Base-by-base conservation (phyloP, 2,797 vertebrate genomes). In the Sebastes wilsoni region DNA sequence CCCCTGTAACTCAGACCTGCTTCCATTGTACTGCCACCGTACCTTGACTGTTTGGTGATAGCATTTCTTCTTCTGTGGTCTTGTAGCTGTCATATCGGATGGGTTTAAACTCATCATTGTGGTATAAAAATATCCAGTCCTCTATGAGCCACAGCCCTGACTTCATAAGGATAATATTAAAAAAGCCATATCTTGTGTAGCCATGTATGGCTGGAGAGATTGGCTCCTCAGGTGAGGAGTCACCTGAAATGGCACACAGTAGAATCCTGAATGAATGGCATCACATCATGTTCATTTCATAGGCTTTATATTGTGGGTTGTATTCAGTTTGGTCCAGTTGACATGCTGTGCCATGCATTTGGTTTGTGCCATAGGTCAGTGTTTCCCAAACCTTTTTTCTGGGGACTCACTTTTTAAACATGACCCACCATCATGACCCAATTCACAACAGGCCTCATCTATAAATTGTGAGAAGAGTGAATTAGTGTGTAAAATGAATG, bases 181-280 rank as follows among this genome's bases (percentile, higher is more conserved):
- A 64, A 80, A 59, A 76, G 46, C 16, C 7, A 76, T 75, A 38
- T 62, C 4, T 46, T 62, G 56, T 68, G 66, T 27, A 78, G 30
- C 22, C 58, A 56, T 14, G 8, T 23, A 55, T 11, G 42, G 28
- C 49, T n/a, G 73, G 1, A 25, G 32, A 80, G 38, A 69, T 28
- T 64, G 11, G 34, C 61, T 80, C 56, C 32, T 36, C 34, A 49
- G 62, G 55, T 54, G 62, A 64, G 32, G n/a, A 66, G 70, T 30
- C 12, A 11, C 54, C 22, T 59, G 5, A 58, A 18, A 56, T 4
- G 54, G 14, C 54, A 60, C 3, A 34, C 6, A 22, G n/a, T 7
- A 25, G 13, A 42, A 42, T 42, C 38, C 38, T 42, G 38, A 42
- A 42, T 42, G 14, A 42, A 16, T 42, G 38, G 6, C 38, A 30